Evolutionary conservation across 1,140 invertebrate genomes (phyloP), one percentile per base, ranked within the genome.

Genomic region (Leptopilina clavipes): DNA sequence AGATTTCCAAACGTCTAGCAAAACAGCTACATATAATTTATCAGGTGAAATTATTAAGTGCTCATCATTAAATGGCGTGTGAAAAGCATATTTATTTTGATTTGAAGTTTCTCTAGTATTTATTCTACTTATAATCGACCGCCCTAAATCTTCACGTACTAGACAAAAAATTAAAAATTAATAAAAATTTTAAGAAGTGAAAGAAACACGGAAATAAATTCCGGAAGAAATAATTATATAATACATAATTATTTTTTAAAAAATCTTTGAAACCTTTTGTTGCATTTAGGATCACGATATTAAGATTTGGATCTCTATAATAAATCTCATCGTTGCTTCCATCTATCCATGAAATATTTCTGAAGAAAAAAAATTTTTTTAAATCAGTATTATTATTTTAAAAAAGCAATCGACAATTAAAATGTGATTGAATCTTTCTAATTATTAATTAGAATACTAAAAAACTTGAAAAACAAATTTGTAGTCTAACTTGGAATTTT

Each of bases 281-380:
- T 52, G 6, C n/a, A 52, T 52, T 52, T n/a, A 52, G 8, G 1
- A 52, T 52, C n/a, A 52, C 48, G 17, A 52, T 12, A n/a, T 52
- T 7, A 22, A 10, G 19, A 19, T 59, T 18, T 59, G 17, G 19
- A 10, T 22, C 19, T 22, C 19, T 59, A 59, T 59, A 59, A 59
- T 22, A 59, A 25, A 59, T 19, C 8, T 59, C 54, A 19, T 59
- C 54, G 22, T 59, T 59, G 18, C 54, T 59, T 22, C 54, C 54
- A 59, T 59, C 54, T 1, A 59, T 22, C 54, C 54, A 59, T 3
- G 54, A 59, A 25, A 59, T 22, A 59, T 59, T 59, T 59, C 54
- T 59, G 22, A 22, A 59, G 7, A 52, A 17, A 17, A 52, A 48
- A n/a, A 48, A 48, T 31, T 10, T 48, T 48, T 48, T 48, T n/a